Evolutionary conservation across 2,888 invertebrate genomes (phyloP).

Genomic region (Podotricha telesiphe): DNA sequence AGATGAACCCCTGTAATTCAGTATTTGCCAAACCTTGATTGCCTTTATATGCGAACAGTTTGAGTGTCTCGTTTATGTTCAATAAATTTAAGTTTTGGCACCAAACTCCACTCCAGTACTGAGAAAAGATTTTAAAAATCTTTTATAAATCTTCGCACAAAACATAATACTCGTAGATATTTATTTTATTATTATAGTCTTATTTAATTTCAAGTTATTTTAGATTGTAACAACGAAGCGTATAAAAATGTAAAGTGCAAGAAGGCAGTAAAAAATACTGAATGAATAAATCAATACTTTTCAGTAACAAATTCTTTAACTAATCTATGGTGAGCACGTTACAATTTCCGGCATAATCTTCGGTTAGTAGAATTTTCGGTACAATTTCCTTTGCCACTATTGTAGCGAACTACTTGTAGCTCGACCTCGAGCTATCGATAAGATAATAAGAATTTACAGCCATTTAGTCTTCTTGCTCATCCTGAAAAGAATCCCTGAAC

Average conservation of each 20-base stretch:
- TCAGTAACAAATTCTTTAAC: slow-evolving; percentile 14
- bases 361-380: slow-evolving; percentile 27
- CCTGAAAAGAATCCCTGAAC: slow-evolving; percentile 27
- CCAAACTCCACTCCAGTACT: background rate
- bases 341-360: slow-evolving; percentile 32
- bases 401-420: slow-evolving; percentile 37
- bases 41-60: background rate
- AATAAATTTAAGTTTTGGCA: background rate
- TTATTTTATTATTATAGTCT: too few relatives aligned
- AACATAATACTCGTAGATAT: too few relatives aligned
- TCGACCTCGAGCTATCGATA: slow-evolving; percentile 32
- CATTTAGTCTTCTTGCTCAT: slow-evolving; percentile 22
- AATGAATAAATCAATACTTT: background rate
- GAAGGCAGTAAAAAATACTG: background rate
- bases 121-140: too few relatives aligned
- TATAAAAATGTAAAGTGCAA: background rate
- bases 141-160: too few relatives aligned
- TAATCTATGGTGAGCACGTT: background rate
- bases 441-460: slow-evolving; percentile 38
- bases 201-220: background rate
- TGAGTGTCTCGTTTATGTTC: background rate
- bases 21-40: background rate
- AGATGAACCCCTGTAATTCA: background rate
- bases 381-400: slow-evolving; percentile 31
- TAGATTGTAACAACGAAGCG: background rate